Percentiles rank a stretch among this genome's conserved stretches.
Evolutionary conservation across 2,797 vertebrate species (phyloP).

Genomic region (Heliangelus exortis): DNA sequence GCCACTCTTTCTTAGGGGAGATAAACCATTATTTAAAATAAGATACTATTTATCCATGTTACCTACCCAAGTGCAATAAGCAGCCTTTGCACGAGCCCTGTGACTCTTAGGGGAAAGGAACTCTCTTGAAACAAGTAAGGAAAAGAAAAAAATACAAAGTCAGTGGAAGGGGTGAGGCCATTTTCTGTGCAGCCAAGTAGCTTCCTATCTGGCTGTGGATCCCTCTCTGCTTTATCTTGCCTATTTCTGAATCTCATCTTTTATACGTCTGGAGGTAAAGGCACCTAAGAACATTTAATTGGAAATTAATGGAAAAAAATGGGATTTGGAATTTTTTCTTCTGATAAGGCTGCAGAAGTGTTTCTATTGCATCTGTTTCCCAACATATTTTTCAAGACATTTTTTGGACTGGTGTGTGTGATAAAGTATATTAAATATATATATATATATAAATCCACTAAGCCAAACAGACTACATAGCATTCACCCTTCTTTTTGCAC

Average conservation of each 20-base stretch:
- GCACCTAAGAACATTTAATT: neutral
- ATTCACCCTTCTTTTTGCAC: neutral
- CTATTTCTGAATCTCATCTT: neutral
- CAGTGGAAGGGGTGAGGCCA: conserved; percentile 61
- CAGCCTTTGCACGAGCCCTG: neutral
- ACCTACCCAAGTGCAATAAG: neutral
- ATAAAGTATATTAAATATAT: too few species aligned
- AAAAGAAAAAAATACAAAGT: conserved; percentile 58
- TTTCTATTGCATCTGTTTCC: neutral
- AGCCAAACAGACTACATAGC: neutral
- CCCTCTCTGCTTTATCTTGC: neutral
- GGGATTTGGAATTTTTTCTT: neutral
- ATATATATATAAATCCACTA: neutral
- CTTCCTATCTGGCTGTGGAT: conserved; percentile 58
- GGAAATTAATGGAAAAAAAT: neutral
- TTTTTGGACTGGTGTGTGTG: neutral
- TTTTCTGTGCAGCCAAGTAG: conserved; percentile 29
- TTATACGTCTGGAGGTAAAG: neutral
- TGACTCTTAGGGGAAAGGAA: conserved; percentile 33
- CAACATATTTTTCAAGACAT: neutral
- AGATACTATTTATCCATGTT: neutral
- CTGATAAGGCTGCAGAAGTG: neutral
- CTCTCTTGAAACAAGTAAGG: conserved; percentile 57
- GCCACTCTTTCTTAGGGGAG: neutral
- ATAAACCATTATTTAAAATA: conserved; percentile 8